Percentiles rank a stretch among this genome's conserved stretches.
Evolutionary conservation across 2,797 vertebrate species (phyloP).

Genomic region (Sparidentex hasta): DNA sequence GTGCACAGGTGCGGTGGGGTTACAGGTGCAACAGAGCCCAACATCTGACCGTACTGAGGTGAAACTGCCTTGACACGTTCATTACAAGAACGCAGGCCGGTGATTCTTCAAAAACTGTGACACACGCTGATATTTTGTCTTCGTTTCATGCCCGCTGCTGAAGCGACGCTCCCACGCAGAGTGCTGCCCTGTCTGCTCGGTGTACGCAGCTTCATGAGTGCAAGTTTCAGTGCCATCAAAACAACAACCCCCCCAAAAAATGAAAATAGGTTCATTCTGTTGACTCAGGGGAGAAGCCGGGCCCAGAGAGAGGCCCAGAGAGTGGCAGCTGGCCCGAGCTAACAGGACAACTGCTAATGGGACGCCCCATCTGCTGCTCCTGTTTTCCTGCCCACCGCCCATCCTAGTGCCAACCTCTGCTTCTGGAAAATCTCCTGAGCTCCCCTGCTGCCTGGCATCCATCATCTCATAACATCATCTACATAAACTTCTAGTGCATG

Average conservation of each 20-base stretch:
- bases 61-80: neutral
- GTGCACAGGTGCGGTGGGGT: neutral
- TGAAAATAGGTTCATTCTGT: conserved; percentile 55
- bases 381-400: conserved; percentile 57
- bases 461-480: conserved; percentile 63
- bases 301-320: conserved; percentile 67
- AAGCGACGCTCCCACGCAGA: neutral
- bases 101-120: neutral
- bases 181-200: neutral
- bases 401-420: conserved; percentile 65
- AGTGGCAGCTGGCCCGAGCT: conserved; percentile 79
- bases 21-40: neutral
- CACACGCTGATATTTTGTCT: neutral
- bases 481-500: conserved; percentile 49
- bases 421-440: conserved; percentile 62
- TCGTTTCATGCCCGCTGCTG: neutral
- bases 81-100: neutral
- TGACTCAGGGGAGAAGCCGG: conserved; percentile 58
- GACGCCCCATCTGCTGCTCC: conserved; percentile 79
- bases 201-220: conserved; percentile 7
- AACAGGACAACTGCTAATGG: conserved; percentile 78
- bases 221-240: conserved; percentile 35
- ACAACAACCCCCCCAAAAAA: conserved; percentile 50
- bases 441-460: conserved; percentile 53
- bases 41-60: neutral